These are phyloP conservation scores for Agrotis puta DNA, from an alignment of 2,888 invertebrate species.

Conservation along the genomic window DNA sequence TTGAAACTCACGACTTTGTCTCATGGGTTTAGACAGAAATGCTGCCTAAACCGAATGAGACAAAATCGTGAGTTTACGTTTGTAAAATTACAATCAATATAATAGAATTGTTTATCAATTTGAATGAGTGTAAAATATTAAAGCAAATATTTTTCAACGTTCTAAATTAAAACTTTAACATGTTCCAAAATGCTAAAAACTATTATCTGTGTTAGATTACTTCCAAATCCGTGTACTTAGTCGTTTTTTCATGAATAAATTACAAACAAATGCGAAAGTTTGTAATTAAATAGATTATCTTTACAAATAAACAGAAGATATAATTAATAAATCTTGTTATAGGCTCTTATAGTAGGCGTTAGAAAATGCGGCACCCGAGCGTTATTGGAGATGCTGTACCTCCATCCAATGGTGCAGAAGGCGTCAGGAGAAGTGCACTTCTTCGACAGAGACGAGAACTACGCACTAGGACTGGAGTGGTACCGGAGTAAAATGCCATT, in stretches of 20 bases:
- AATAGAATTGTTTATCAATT: not conserved
- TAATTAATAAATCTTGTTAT: conserved; percentile 56
- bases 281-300: too few relatives aligned
- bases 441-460: conserved; percentile 98
- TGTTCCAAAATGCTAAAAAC: too few relatives aligned
- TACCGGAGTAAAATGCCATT: conserved; percentile 98
- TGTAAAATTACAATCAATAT: not conserved
- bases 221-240: too few relatives aligned
- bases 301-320: too few relatives aligned
- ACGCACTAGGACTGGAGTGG: conserved; percentile 98
- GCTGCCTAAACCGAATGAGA: too few relatives aligned
- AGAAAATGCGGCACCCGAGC: conserved; percentile 99
- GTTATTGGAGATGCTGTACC: conserved; percentile 98
- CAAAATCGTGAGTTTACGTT: too few relatives aligned
- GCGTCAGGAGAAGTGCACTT: conserved; percentile 99
- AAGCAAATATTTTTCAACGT: not conserved
- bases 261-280: too few relatives aligned
- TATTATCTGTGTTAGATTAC: too few relatives aligned
- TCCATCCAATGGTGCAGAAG: conserved; percentile 97
- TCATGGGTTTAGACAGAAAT: too few relatives aligned
- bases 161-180: not conserved
- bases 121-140: not conserved
- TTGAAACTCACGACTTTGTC: too few relatives aligned
- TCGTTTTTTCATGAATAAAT: too few relatives aligned
- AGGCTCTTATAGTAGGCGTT: conserved; percentile 98